Conservation (phyloP, 2,888 invertebrate species). For the Melinopterus prodromus region DNA sequence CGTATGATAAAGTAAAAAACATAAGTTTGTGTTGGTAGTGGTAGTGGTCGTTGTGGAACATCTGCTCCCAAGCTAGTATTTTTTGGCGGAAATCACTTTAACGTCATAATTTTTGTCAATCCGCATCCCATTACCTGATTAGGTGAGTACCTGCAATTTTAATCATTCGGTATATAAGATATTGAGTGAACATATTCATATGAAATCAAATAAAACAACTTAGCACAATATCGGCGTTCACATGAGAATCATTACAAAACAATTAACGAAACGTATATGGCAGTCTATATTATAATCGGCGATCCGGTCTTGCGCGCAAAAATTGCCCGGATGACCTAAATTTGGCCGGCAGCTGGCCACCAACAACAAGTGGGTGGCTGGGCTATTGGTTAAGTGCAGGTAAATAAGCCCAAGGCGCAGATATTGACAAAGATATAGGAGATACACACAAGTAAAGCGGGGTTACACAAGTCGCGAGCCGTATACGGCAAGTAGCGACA, state of each 20-base stretch:
- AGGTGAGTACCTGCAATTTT: too few species aligned
- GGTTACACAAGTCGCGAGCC: slow-evolving; percentile 5
- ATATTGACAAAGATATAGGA: slow-evolving; percentile 27
- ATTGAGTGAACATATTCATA: too few species aligned
- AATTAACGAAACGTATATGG: slow-evolving; percentile 16
- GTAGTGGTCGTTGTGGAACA: too few species aligned
- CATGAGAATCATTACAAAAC: slow-evolving; percentile 8
- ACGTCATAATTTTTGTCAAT: too few species aligned
- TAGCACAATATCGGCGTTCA: too few species aligned
- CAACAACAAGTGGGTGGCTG: slow-evolving; percentile 20
- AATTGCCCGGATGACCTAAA: slow-evolving; percentile 24
- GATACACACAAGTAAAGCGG: slow-evolving; percentile 6
- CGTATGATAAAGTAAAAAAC: too few species aligned
- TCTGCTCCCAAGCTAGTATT: too few species aligned
- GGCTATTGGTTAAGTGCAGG: slow-evolving; percentile 25
- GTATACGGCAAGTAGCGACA: slow-evolving; percentile 6
- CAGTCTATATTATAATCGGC: slow-evolving; percentile 9
- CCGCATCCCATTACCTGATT: too few species aligned
- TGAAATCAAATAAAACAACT: too few species aligned
- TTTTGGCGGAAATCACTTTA: too few species aligned
- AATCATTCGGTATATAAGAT: too few species aligned
- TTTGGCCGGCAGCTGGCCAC: slow-evolving; percentile 15
- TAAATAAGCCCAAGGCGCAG: slow-evolving; percentile 25
- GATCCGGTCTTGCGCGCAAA: slow-evolving; percentile 8
- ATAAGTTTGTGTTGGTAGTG: too few species aligned